A percentile compares a stretch with the other conserved stretches of the same genome.
These are phyloP conservation scores for Caenorhabditis tropicalis DNA, from an alignment of 1,140 invertebrate genomes.

Conservation along the genomic window DNA sequence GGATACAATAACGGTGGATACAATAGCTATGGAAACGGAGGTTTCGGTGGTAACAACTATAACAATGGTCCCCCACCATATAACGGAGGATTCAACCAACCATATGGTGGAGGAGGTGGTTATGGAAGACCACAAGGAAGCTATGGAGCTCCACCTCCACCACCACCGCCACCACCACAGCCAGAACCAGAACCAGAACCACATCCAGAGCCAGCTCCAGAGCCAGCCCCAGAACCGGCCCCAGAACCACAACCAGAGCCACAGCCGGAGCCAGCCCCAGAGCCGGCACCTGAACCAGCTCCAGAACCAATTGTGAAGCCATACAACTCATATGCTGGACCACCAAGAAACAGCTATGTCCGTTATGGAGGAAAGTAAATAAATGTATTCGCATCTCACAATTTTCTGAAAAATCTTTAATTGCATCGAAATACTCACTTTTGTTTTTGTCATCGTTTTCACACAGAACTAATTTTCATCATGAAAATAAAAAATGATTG, in stretches of 20 bases:
- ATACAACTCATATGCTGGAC: slow-evolving; percentile 30
- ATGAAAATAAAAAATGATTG: background rate
- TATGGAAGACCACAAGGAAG: slow-evolving; percentile 37
- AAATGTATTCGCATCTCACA: background rate
- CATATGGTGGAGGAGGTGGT: slow-evolving; percentile 6
- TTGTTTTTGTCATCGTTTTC: background rate
- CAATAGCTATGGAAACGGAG: slow-evolving; percentile 1
- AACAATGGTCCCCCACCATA: slow-evolving; percentile 40
- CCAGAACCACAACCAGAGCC: slow-evolving; percentile 29
- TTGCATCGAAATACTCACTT: background rate
- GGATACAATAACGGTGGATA: background rate
- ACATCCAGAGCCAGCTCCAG: slow-evolving; percentile 8
- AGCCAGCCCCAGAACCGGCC: slow-evolving; percentile 5
- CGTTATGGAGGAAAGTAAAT: slow-evolving; percentile 16
- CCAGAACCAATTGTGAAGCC: slow-evolving; percentile 30
- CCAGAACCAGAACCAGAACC: slow-evolving; percentile 1
- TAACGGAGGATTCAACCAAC: slow-evolving; percentile 12
- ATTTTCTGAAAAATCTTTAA: background rate
- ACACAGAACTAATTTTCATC: background rate
- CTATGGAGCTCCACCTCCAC: background rate
- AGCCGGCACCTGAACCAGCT: slow-evolving; percentile 13
- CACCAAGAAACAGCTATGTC: slow-evolving; percentile 27
- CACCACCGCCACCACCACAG: background rate
- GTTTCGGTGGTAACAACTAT: slow-evolving; percentile 15
- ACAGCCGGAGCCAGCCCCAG: background rate